These are phyloP conservation scores for Chelidonichthys spinosus DNA, from an alignment of 2,797 vertebrate species.

Conservation along the genomic window DNA sequence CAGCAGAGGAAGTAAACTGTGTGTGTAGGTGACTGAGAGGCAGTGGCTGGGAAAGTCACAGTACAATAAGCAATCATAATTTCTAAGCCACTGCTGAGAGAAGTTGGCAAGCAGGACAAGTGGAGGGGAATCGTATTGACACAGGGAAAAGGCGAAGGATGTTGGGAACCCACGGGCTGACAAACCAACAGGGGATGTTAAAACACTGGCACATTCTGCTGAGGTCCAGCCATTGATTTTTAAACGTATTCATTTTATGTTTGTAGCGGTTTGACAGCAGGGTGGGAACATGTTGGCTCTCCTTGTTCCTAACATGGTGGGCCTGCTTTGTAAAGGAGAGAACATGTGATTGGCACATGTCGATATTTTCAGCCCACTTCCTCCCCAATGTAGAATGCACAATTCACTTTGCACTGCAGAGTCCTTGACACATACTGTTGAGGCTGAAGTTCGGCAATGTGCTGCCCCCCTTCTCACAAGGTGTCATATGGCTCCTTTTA, in stretches of 20 bases:
- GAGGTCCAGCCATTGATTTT: constrained; percentile 79
- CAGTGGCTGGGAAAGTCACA: constrained; percentile 77
- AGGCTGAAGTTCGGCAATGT: background rate
- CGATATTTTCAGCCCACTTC: background rate
- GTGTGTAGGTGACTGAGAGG: constrained; percentile 65
- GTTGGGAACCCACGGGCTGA: constrained; percentile 71
- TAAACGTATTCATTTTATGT: constrained; percentile 57
- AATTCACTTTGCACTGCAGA: background rate
- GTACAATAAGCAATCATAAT: constrained; percentile 82
- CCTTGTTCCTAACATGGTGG: background rate
- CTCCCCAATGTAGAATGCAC: background rate
- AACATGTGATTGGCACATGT: constrained; percentile 25
- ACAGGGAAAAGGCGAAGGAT: constrained; percentile 77
- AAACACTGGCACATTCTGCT: constrained; percentile 78
- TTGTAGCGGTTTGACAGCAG: constrained; percentile 22
- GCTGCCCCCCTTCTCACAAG: constrained; percentile 2
- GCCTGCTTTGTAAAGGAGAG: background rate
- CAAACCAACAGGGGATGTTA: constrained; percentile 71
- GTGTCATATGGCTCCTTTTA: constrained; percentile 1
- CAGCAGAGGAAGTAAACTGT: constrained; percentile 57
- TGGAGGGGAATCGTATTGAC: constrained; percentile 89
- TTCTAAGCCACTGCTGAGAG: constrained; percentile 83
- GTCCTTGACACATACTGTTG: background rate
- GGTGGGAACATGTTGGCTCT: constrained; percentile 16
- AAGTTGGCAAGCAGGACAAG: constrained; percentile 83